These are phyloP conservation scores for Linnaemya tessellans DNA, from an alignment of 2,888 invertebrate species.

Conservation along the genomic window DNA sequence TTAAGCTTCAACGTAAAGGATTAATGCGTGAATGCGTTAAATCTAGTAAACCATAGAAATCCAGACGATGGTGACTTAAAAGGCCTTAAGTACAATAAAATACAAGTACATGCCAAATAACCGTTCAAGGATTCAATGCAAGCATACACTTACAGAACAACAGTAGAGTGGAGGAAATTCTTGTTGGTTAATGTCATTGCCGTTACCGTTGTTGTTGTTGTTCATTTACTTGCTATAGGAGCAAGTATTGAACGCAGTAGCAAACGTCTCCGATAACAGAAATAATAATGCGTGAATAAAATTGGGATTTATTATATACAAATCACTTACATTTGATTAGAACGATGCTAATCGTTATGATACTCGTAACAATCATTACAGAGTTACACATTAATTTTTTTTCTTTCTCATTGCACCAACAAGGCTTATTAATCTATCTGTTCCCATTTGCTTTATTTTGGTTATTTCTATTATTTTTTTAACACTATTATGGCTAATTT, in stretches of 20 bases:
- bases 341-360: not conserved
- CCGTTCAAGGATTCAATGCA: not conserved
- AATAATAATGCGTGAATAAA: constrained; percentile 52
- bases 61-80: constrained; percentile 46
- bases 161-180: constrained; percentile 19
- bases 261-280: constrained; percentile 45
- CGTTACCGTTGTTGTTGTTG: not conserved
- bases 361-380: constrained; percentile 12
- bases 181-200: constrained; percentile 3
- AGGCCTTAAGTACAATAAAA: constrained; percentile 38
- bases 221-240: not conserved
- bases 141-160: constrained; percentile 1
- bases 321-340: constrained; percentile 3
- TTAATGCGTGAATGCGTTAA: constrained; percentile 67
- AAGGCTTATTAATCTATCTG: not conserved
- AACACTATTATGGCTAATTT: constrained; percentile 35
- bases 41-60: constrained; percentile 59
- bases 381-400: constrained; percentile 46
- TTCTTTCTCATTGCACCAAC: not conserved
- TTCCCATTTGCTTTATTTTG: not conserved
- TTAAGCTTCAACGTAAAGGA: constrained; percentile 65
- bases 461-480: constrained; percentile 40
- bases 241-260: constrained; percentile 20
- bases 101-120: constrained; percentile 4
- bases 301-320: constrained; percentile 38